Percentiles rank a stretch among this genome's conserved stretches.
These are phyloP conservation scores for Halictus ligatus DNA, from an alignment of 2,888 invertebrate species.

Conservation along the genomic window DNA sequence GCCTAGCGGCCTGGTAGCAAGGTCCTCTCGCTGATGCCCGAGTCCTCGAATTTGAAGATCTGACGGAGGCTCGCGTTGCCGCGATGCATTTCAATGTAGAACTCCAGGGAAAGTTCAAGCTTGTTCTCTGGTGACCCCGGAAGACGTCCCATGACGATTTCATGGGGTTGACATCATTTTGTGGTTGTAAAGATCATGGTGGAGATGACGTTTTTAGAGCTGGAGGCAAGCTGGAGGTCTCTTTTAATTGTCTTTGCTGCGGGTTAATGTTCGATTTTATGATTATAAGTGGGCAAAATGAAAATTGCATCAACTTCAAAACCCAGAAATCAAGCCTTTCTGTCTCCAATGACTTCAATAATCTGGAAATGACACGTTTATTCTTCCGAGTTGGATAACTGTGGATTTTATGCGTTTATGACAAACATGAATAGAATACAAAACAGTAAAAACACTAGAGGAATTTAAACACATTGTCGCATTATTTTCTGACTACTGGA, in stretches of 20 bases:
- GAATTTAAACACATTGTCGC: no score
- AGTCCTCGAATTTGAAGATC: background rate
- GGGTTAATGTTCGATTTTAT: no score
- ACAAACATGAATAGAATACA: no score
- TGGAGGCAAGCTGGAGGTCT: background rate
- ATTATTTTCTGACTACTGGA: no score
- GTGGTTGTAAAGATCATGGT: background rate
- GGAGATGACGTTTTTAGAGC: background rate
- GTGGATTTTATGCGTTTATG: no score
- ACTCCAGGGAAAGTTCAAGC: background rate
- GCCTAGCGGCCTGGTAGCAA: background rate
- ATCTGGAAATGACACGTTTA: no score
- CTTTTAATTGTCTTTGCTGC: background rate
- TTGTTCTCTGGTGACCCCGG: background rate
- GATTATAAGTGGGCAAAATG: background rate
- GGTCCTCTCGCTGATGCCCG: background rate
- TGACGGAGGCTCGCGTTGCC: background rate
- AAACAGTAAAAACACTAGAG: no score
- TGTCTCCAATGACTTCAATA: no score
- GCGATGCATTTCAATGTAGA: slow-evolving; percentile 2
- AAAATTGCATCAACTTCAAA: background rate
- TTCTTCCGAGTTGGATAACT: no score
- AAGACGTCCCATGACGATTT: background rate
- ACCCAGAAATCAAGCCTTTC: no score
- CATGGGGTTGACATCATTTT: background rate